Evolutionary conservation across 2,797 vertebrate species (phyloP).

Genomic region (Esox masquinongy): DNA sequence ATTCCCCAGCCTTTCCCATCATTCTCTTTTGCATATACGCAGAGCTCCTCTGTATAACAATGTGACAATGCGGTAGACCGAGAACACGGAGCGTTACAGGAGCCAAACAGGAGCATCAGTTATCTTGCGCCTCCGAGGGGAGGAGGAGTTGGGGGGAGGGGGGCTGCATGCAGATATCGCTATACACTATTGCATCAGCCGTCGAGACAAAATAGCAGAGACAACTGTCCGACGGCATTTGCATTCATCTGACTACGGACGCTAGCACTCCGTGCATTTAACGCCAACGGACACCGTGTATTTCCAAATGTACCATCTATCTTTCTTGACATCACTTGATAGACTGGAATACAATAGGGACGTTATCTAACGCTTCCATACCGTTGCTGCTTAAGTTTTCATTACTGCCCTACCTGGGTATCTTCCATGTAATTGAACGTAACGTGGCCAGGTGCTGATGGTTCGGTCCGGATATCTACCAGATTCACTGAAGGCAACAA

Average conservation of each 20-base stretch:
- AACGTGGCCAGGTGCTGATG: background rate
- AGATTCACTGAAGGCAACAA: slow-evolving; percentile 52
- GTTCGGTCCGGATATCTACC: background rate
- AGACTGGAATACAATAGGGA: slow-evolving; percentile 28
- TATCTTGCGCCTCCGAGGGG: slow-evolving; percentile 1
- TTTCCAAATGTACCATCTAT: slow-evolving; percentile 51
- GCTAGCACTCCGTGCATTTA: background rate
- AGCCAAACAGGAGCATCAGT: slow-evolving; percentile 44
- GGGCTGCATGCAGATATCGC: slow-evolving; percentile 54
- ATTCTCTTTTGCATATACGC: slow-evolving; percentile 53
- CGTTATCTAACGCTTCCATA: slow-evolving; percentile 36
- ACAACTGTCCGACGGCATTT: slow-evolving; percentile 48
- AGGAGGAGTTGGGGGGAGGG: slow-evolving; percentile 3
- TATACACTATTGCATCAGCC: slow-evolving; percentile 41
- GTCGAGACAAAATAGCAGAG: slow-evolving; percentile 44
- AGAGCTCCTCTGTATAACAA: slow-evolving; percentile 78
- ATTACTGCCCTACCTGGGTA: slow-evolving; percentile 50
- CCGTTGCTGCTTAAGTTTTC: slow-evolving; percentile 50
- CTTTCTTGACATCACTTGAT: slow-evolving; percentile 35
- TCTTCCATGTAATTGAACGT: background rate
- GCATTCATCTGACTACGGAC: slow-evolving; percentile 14
- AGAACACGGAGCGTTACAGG: slow-evolving; percentile 55
- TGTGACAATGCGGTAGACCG: slow-evolving; percentile 60
- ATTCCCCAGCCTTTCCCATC: slow-evolving; percentile 13
- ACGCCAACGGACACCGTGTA: slow-evolving; percentile 3